Evolutionary conservation across 2,113 vertebrate genomes (phyloP).

Genomic region (Psophia crepitans): DNA sequence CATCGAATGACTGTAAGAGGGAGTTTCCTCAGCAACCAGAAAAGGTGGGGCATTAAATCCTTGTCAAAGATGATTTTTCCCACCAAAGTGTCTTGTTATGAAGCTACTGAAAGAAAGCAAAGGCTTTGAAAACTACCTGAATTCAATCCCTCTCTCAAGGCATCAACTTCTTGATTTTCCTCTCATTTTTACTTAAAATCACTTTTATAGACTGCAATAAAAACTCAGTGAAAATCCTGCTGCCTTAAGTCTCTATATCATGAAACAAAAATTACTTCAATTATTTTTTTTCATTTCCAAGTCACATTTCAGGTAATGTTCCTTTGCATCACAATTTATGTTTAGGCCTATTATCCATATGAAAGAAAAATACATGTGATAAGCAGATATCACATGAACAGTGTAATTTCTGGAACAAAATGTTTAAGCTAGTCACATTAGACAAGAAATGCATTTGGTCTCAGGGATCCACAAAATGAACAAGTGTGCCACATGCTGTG

Average conservation of each 20-base stretch:
- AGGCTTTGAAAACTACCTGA: not conserved
- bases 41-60: not conserved
- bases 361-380: not conserved
- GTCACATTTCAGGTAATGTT: not conserved
- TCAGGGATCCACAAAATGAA: not conserved
- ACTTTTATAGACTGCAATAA: not conserved
- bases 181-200: not conserved
- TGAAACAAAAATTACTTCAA: not conserved
- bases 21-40: not conserved
- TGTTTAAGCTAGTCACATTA: not conserved
- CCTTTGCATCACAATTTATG: not conserved
- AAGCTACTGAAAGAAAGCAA: not conserved
- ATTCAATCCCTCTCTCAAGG: no score
- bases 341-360: not conserved
- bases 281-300: not conserved
- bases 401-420: not conserved
- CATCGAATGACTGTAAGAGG: no score
- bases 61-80: not conserved
- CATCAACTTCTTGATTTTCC: not conserved
- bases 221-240: not conserved
- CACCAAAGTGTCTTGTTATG: accelerated
- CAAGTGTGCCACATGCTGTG: not conserved
- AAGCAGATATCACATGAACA: not conserved
- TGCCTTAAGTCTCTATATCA: not conserved
- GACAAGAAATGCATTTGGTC: not conserved